These are phyloP conservation scores for Neotoma lepida DNA, from an alignment of 2,113 vertebrate genomes.

Conservation along the genomic window DNA sequence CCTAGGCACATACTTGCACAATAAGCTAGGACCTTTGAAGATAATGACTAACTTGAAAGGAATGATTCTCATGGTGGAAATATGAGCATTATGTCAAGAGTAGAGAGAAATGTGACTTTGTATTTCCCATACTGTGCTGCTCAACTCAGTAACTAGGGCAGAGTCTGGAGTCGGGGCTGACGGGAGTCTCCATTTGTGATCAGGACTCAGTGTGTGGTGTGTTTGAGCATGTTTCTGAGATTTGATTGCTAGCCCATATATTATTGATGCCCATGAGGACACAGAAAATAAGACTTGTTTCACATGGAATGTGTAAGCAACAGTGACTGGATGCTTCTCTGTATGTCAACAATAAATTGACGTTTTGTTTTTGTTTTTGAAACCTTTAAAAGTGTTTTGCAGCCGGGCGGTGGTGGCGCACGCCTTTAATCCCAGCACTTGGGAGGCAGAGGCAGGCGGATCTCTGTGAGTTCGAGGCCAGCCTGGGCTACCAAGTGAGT, in stretches of 20 bases:
- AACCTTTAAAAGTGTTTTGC: not conserved
- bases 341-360: not conserved
- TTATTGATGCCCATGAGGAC: not conserved
- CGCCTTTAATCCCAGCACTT: too few relatives aligned
- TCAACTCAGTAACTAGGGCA: not conserved
- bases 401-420: too few relatives aligned
- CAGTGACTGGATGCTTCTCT: not conserved
- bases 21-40: not conserved
- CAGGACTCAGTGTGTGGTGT: not conserved
- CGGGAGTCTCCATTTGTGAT: not conserved
- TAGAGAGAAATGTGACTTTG: not conserved
- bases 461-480: too few relatives aligned
- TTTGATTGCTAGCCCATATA: not conserved
- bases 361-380: not conserved
- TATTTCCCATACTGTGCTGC: not conserved
- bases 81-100: not conserved
- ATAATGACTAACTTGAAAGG: not conserved
- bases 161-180: not conserved
- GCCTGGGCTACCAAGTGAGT: too few relatives aligned
- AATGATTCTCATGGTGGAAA: not conserved
- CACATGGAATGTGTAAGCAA: not conserved
- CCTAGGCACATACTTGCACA: not conserved
- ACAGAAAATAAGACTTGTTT: not conserved
- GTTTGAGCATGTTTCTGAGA: not conserved
- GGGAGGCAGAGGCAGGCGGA: too few relatives aligned